phyloP scores from a whole-genome alignment of 64 coral and sea anemone genomes.

The Stichodactyla mertensii region DNA sequence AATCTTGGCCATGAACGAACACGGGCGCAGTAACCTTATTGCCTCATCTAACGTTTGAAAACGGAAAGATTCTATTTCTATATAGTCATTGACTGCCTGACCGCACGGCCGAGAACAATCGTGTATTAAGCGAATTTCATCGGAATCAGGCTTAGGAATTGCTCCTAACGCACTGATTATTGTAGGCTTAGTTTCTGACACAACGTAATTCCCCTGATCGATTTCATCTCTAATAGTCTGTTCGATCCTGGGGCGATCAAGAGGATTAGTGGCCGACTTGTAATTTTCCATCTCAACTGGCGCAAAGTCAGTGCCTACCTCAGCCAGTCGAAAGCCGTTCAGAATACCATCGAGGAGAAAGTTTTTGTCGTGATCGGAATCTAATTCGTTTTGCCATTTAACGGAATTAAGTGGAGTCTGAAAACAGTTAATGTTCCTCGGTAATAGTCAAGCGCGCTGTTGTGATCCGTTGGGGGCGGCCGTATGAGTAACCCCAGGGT shows the following conservation, averaged over 20 bases:
- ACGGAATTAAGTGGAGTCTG: no score
- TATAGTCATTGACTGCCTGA: neutral
- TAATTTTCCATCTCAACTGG: neutral
- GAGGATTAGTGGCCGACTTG: neutral
- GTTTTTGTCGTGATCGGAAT: neutral
- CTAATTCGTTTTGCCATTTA: no score
- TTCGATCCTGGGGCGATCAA: neutral
- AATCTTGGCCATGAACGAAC: constrained; percentile 41
- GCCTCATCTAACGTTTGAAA: neutral
- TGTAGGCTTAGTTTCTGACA: constrained; percentile 7
- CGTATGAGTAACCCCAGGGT: no score
- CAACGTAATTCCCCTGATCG: constrained; percentile 6
- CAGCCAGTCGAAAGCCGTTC: neutral
- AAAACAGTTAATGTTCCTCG: no score
- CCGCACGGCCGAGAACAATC: neutral
- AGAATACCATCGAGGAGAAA: neutral
- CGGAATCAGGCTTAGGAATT: constrained; percentile 18
- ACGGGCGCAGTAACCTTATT: neutral
- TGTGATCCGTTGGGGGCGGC: no score
- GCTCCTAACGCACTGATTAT: constrained; percentile 28
- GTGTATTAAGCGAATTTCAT: neutral
- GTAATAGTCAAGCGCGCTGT: no score
- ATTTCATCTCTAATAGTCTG: neutral
- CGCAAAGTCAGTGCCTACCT: neutral
- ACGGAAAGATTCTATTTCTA: neutral